Evolutionary conservation across 1,140 invertebrate genomes (phyloP).

Genomic region (Plodia interpunctella): DNA sequence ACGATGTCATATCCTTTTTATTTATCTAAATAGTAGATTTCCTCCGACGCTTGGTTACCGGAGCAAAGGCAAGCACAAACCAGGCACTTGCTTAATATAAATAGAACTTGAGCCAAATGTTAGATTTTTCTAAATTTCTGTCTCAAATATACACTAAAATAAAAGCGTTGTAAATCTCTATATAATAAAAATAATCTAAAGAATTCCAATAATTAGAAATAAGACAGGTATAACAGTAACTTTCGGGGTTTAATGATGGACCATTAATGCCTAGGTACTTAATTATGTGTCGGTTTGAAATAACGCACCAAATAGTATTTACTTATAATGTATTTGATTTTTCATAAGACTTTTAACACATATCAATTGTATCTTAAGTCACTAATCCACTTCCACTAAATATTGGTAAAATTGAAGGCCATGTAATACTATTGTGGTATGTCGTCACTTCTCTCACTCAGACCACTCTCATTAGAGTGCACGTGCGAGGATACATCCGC

Average conservation of each 20-base stretch:
- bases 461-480: conserved; percentile 21
- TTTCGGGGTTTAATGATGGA: conserved; percentile 34
- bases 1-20: background rate
- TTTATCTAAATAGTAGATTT: background rate
- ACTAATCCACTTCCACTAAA: conserved; percentile 32
- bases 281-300: conserved; percentile 23
- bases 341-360: conserved; percentile 48
- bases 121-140: conserved; percentile 14
- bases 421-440: conserved; percentile 37
- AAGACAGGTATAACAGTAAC: conserved; percentile 24
- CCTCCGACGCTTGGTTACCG: background rate
- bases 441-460: conserved; percentile 28
- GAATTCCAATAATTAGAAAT: conserved; percentile 10
- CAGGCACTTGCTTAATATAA: too few relatives aligned
- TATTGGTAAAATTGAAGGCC: conserved; percentile 39
- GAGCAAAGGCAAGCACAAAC: background rate
- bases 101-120: background rate
- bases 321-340: conserved; percentile 38
- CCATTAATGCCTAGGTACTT: conserved; percentile 17
- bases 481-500: background rate
- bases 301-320: conserved; percentile 37
- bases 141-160: conserved; percentile 7
- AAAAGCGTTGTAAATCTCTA: background rate
- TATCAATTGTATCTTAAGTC: conserved; percentile 36
- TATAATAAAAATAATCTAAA: background rate